Conservation (phyloP, 1,140 invertebrate species). For the Schlechtendalia chinensis region DNA sequence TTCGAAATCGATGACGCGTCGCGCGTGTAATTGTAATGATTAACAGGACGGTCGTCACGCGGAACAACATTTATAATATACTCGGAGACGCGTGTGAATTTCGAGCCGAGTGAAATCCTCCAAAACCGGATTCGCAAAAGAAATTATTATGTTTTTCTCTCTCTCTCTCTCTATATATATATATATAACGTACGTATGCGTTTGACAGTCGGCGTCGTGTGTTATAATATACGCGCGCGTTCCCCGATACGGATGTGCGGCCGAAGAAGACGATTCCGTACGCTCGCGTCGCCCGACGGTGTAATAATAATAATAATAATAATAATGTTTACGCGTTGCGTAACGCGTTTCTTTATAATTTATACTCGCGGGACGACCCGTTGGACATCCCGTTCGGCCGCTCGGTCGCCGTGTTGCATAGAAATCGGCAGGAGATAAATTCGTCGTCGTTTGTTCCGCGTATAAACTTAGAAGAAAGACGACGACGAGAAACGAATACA, state of each 20-base stretch:
- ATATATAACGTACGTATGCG: too few relatives aligned
- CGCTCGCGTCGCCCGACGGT: background rate
- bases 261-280: background rate
- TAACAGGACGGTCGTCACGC: too few relatives aligned
- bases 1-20: background rate
- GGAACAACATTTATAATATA: too few relatives aligned
- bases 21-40: background rate
- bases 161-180: too few relatives aligned
- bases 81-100: background rate
- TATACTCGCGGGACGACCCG: background rate
- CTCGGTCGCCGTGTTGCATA: too few relatives aligned
- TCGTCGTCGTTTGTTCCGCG: too few relatives aligned
- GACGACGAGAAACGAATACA: too few relatives aligned
- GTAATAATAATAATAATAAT: too few relatives aligned
- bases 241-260: background rate
- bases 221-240: background rate
- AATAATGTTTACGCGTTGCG: background rate
- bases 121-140: constrained; percentile 13
- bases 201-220: background rate
- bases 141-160: background rate
- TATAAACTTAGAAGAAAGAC: too few relatives aligned
- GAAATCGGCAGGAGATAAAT: constrained; percentile 7
- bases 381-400: background rate
- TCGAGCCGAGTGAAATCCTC: constrained; percentile 20
- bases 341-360: constrained; percentile 14